Evolutionary conservation across 2,888 invertebrate genomes (phyloP), one percentile per base, ranked within the genome.

Genomic region (Lithophane socia): DNA sequence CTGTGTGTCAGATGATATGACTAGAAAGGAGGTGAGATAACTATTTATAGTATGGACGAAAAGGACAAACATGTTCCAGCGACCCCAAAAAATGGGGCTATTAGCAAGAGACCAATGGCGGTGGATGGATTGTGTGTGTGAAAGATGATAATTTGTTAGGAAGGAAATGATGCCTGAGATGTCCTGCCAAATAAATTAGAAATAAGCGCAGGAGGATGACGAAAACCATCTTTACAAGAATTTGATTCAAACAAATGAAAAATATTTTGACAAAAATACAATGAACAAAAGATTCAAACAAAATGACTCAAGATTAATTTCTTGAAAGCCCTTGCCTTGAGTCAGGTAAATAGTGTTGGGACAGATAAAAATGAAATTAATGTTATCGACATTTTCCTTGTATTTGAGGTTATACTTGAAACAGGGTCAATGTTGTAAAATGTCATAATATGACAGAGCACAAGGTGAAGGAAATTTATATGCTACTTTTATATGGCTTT

Each of bases 331-430:
- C 29, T 44, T 49, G 24, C 24, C 29, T 44, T 49, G 24, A 42
- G 16, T 60, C 18, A 69, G 12, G 29, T 54, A 58, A 12, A 73
- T 68, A 56, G 56, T 64, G 67, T 37, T 68, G 83, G 37, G 77
- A 69, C 52, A 9, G 44, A 68, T 80, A 69, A 65, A 79, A 82
- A 52, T 58, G 0, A 58, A 82, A 29, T 29, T 29, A 29, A 44
- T 56, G 5, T 37, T 76, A 77, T 83, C 58, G 56, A 68, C 13
- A 64, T 64, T 82, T 79, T 82, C 77, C 63, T 68, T 64, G 49
- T 79, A 9, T 64, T 63, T 68, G 13, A 76, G 75, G 58, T 68
- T 63, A 75, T 37, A 18, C 2, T 82, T 44, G 21, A 47, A 83
- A 68, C 47, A 58, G 52, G 64, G 83, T 77, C 83, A 83, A 68